phyloP scores from a whole-genome alignment of 1,140 invertebrate genomes.

The Bombyx mori region DNA sequence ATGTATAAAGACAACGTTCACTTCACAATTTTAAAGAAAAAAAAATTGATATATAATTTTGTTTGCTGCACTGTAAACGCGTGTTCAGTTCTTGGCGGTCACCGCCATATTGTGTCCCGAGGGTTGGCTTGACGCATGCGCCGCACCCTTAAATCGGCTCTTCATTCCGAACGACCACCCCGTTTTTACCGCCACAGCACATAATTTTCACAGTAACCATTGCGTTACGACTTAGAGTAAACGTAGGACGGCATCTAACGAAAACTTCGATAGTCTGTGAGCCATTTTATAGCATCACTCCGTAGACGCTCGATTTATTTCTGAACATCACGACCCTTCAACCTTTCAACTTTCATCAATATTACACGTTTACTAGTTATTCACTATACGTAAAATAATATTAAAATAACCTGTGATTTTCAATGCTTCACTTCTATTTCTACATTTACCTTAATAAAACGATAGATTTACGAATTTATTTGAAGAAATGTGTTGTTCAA shows the following conservation, averaged over 20 bases:
- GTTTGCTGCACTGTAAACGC: constrained; percentile 51
- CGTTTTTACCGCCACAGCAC: constrained; percentile 12
- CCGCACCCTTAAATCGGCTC: constrained; percentile 29
- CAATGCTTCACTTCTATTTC: too few relatives aligned
- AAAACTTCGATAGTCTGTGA: constrained; percentile 8
- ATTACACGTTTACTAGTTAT: too few relatives aligned
- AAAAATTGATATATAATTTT: not conserved
- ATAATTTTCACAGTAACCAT: constrained; percentile 23
- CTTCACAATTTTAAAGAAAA: not conserved
- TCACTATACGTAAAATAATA: too few relatives aligned
- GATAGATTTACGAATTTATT: too few relatives aligned
- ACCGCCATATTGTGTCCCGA: constrained; percentile 57
- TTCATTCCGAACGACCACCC: constrained; percentile 28
- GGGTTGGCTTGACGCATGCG: constrained; percentile 55
- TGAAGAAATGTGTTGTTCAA: too few relatives aligned
- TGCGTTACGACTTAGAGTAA: constrained; percentile 11
- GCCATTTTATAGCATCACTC: not conserved
- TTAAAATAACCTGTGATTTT: too few relatives aligned
- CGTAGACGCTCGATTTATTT: not conserved
- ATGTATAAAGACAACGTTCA: too few relatives aligned
- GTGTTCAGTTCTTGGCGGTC: constrained; percentile 55
- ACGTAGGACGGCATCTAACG: constrained; percentile 6
- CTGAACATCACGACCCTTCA: not conserved
- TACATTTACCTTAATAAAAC: too few relatives aligned
- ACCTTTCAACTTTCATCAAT: too few relatives aligned